phyloP scores from a whole-genome alignment of 2,888 invertebrate species.

The Merodon equestris region DNA sequence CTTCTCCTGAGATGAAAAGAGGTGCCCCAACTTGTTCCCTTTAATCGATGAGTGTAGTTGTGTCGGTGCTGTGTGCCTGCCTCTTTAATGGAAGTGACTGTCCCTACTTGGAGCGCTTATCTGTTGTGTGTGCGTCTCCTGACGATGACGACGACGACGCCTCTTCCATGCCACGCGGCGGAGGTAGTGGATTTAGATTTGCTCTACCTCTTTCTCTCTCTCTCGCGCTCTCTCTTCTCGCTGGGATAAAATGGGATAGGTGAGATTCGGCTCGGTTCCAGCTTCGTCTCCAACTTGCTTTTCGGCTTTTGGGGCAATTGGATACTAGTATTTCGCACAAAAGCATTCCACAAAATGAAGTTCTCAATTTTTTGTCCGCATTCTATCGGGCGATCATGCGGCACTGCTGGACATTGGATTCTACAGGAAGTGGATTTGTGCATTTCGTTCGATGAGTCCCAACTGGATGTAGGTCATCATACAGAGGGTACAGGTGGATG shows the following conservation, averaged over 20 bases:
- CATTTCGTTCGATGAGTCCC: no score
- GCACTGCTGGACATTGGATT: slow-evolving; percentile 10
- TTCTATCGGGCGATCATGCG: slow-evolving; percentile 59
- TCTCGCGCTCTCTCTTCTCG: slow-evolving; percentile 47
- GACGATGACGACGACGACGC: slow-evolving; percentile 28
- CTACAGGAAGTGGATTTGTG: slow-evolving; percentile 7
- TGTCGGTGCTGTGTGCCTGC: slow-evolving; percentile 3
- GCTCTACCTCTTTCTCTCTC: not conserved
- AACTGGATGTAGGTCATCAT: slow-evolving; percentile 42
- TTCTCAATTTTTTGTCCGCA: slow-evolving; percentile 69
- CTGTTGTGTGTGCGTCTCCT: slow-evolving; percentile 46
- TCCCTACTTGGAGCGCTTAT: slow-evolving; percentile 10
- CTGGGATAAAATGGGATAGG: not conserved
- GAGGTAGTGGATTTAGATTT: slow-evolving; percentile 3
- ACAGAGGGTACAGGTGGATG: not conserved
- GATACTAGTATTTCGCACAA: no score
- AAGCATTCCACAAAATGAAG: slow-evolving; percentile 66
- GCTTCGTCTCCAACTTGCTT: slow-evolving; percentile 25
- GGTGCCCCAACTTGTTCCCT: slow-evolving; percentile 63
- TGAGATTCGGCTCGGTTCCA: slow-evolving; percentile 9
- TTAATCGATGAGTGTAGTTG: not conserved
- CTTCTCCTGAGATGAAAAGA: slow-evolving; percentile 53
- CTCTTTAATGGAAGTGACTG: slow-evolving; percentile 20
- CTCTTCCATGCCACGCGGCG: slow-evolving; percentile 17
- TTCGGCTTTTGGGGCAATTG: no score